Percentiles rank a stretch among this genome's conserved stretches.
Conservation (phyloP, 2,888 invertebrate genomes). For the Eurois occulta region DNA sequence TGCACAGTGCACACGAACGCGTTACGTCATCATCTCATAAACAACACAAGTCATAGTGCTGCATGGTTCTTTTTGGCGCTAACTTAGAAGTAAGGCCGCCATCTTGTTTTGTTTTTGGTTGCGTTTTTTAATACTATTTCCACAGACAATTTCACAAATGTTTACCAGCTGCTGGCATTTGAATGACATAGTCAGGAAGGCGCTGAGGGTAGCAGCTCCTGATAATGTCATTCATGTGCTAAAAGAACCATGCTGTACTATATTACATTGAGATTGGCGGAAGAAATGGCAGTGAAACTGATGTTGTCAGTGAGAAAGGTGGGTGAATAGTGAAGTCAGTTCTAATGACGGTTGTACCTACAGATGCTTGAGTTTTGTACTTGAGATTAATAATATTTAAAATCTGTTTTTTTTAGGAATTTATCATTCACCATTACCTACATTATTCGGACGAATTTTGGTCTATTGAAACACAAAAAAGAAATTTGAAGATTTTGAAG, state of each 20-base stretch:
- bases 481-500: not conserved
- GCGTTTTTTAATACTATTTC: not conserved
- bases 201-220: not conserved
- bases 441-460: too few relatives aligned
- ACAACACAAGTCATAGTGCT: not conserved
- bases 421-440: not conserved
- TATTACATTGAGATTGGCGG: slow-evolving; percentile 18
- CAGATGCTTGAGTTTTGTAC: slow-evolving; percentile 27
- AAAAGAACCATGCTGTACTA: not conserved
- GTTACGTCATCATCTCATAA: slow-evolving; percentile 23
- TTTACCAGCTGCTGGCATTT: not conserved
- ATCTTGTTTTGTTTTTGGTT: not conserved
- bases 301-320: not conserved
- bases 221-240: not conserved
- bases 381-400: not conserved
- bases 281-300: not conserved
- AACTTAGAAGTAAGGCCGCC: not conserved
- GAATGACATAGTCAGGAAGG: not conserved
- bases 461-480: too few relatives aligned
- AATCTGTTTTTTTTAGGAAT: not conserved
- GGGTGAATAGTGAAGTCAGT: slow-evolving; percentile 2
- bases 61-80: slow-evolving; percentile 7
- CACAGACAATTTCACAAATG: not conserved
- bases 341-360: not conserved
- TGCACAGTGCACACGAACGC: slow-evolving; percentile 64